Percentiles rank a stretch among this genome's conserved stretches.
These are phyloP conservation scores for Trachelipus rathkii DNA, from an alignment of 1,140 invertebrate species.

Conservation along the genomic window DNA sequence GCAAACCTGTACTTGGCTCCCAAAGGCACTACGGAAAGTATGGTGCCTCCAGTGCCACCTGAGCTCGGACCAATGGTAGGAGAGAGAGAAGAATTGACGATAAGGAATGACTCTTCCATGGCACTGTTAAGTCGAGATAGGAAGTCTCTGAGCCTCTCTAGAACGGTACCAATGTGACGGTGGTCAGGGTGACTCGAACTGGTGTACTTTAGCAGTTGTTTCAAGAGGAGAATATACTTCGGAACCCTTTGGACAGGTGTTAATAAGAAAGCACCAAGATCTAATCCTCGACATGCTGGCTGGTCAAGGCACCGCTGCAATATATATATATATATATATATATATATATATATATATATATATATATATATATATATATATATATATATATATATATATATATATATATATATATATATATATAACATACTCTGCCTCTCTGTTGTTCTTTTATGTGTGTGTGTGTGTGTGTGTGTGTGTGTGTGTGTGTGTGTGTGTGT, in stretches of 20 bases:
- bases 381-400: constrained; percentile 16
- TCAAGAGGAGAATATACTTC: constrained; percentile 51
- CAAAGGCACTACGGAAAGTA: background rate
- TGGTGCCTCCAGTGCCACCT: background rate
- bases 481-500: too few relatives aligned
- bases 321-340: background rate
- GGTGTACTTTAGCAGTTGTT: constrained; percentile 51
- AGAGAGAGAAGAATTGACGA: constrained; percentile 45
- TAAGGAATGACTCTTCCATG: constrained; percentile 52
- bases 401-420: constrained; percentile 1
- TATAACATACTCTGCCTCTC: too few relatives aligned
- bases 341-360: background rate
- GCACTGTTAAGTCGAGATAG: constrained; percentile 51
- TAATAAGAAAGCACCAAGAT: constrained; percentile 49
- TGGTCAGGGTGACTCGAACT: constrained; percentile 49
- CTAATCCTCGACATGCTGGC: constrained; percentile 49
- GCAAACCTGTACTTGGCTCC: background rate
- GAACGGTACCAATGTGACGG: constrained; percentile 47
- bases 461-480: too few relatives aligned
- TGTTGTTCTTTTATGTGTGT: too few relatives aligned
- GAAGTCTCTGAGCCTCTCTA: constrained; percentile 49
- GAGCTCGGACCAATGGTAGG: background rate
- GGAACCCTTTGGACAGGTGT: constrained; percentile 52
- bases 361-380: constrained; percentile 7
- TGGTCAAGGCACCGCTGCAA: constrained; percentile 45